Base-by-base conservation (phyloP, 1,140 invertebrate species). In the Chironomus tepperi region DNA sequence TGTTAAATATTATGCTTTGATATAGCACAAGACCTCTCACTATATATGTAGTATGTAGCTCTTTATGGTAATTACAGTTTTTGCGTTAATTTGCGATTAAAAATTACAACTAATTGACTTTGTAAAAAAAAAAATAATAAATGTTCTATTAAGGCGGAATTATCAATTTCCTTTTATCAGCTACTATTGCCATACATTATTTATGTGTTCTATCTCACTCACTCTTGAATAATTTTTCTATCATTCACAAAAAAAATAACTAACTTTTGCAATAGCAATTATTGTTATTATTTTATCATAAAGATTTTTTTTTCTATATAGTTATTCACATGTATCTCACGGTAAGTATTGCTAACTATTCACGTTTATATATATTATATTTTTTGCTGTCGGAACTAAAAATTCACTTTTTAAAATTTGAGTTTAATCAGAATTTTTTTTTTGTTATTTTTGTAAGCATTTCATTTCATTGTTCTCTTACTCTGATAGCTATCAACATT, bases 131-230 rank as follows among this genome's bases (percentile, higher is more conserved):
- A n/a, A n/a, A n/a, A n/a, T n/a, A n/a, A n/a, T n/a, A n/a, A 10
- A 57, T 12, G 9, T 70, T 70, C 65, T 18, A 18, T 10, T 18
- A 19, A 21, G 65, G 65, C 65, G 65, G 65, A 70, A 70, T 70
- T 70, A 70, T 70, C 65, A 70, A 70, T 70, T 70, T 70, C 65
- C 65, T 70, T 57, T 70, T 70, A 70, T 70, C 65, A 70, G 65
- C 65, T 70, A 9, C 16, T 70, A 21, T 21, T 70, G 65, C 8
- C 16, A 19, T 70, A 19, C 65, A 70, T 70, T 70, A 12, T 57
- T n/a, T 10, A 34, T 34, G 1, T 34, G 24, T 5, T 34, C 24
- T 34, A 34, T 34, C 24, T 34, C 24, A 34, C 24, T 34, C 24
- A 34, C 24, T 34, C 24, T 34, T 34, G 24, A 34, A 34, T 34